Base-by-base conservation (phyloP, 2,797 vertebrate genomes). In the Tragelaphus eurycerus region DNA sequence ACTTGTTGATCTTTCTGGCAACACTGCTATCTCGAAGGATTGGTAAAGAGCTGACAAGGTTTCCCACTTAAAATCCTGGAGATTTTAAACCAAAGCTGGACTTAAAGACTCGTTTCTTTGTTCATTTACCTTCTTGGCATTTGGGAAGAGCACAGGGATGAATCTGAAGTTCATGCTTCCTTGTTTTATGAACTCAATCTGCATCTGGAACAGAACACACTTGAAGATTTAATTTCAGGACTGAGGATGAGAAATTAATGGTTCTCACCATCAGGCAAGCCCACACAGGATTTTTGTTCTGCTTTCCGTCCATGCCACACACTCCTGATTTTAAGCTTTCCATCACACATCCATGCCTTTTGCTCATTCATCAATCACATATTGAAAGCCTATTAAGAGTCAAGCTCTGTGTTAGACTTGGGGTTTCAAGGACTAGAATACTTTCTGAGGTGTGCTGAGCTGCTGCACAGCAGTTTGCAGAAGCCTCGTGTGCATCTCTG, bases 151-250 rank as follows among this genome's bases (percentile, higher is more conserved):
- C 91, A 99, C 99, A 13, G 99, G 99, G 55, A 99, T 99, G 97
- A 99, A 99, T 98, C 99, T 99, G 98, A 99, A 99, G 98, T 99
- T 99, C 98, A 99, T 99, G 96, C 99, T 99, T 98, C 99, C 99
- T 99, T 99, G 99, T 95, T 99, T 99, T 98, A 99, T 99, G 98
- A 99, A 99, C 98, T 99, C 99, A 17, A 99, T 99, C 98, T 99
- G 99, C 99, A 99, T 99, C 99, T 99, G 98, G 81, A 98, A 99
- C 2, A 97, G 97, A 98, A 98, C 16, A 98, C 96, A 98, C 88
- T 14, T 31, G 85, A 97, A 97, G 89, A 93, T 96, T 98, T 98
- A 98, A 98, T 98, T 98, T 92, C 54, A 95, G 90, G 94, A 98
- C 96, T 97, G 96, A 98, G 85, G 59, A 93, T 95, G 95, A 98